Conservation (phyloP, 2,797 vertebrate genomes). For the Cossypha dichroa region DNA sequence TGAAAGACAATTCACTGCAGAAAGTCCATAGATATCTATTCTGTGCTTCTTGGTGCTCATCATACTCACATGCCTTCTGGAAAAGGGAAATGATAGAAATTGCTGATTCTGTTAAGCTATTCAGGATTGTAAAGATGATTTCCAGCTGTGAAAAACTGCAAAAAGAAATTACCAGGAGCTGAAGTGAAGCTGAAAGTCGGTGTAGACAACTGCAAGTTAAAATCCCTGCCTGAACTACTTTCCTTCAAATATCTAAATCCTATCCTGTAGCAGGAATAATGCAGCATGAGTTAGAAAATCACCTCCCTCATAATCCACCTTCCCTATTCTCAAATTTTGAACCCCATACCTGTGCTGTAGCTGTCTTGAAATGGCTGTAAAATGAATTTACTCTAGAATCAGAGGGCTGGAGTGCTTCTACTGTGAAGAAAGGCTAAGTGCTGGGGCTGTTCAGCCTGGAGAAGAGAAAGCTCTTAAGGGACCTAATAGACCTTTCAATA, state of each 20-base stretch:
- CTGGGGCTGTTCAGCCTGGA: not conserved
- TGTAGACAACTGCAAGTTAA: not conserved
- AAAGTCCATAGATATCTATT: not conserved
- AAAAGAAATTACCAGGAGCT: not conserved
- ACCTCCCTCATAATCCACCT: not conserved
- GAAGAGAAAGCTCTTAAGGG: not conserved
- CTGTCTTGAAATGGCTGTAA: not conserved
- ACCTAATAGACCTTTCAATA: not conserved
- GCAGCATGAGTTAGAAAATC: not conserved
- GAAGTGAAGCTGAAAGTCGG: not conserved
- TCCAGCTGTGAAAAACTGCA: not conserved
- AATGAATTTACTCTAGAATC: not conserved
- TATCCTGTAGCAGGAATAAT: not conserved
- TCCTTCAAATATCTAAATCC: not conserved
- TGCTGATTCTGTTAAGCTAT: not conserved
- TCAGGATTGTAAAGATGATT: not conserved
- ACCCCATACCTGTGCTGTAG: not conserved
- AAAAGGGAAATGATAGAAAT: not conserved
- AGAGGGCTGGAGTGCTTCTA: not conserved
- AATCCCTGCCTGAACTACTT: not conserved
- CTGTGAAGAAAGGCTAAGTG: not conserved
- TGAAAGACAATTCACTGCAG: not conserved
- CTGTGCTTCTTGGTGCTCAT: not conserved
- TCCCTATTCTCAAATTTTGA: not conserved
- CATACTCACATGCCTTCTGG: not conserved